Conservation (phyloP, 2,888 invertebrate species). For the Gisinianus flammeolus region DNA sequence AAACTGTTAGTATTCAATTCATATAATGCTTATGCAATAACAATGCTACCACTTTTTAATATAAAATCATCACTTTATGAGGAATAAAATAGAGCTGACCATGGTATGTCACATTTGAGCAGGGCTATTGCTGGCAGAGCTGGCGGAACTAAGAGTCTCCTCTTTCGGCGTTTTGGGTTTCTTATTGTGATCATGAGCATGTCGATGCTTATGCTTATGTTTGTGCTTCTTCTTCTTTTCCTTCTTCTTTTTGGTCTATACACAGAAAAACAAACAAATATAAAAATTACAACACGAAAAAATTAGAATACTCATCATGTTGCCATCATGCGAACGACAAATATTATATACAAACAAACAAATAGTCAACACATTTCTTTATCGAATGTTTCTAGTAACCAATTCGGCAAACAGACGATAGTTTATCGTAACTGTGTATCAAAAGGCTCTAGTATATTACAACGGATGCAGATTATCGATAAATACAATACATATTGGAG, state of each 20-base stretch:
- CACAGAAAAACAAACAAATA: constrained; percentile 19
- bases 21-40: not conserved
- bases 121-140: constrained; percentile 75
- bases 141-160: constrained; percentile 76
- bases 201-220: constrained; percentile 69
- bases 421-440: no score
- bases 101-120: constrained; percentile 58
- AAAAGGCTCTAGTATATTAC: no score
- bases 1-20: not conserved
- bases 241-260: constrained; percentile 72
- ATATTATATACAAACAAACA: not conserved
- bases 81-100: not conserved
- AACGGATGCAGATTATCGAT: no score
- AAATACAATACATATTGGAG: no score
- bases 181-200: constrained; percentile 67
- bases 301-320: constrained; percentile 23
- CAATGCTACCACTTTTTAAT: not conserved
- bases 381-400: not conserved
- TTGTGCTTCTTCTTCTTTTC: constrained; percentile 93
- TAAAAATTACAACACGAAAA: constrained; percentile 18
- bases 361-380: not conserved
- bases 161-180: constrained; percentile 67
- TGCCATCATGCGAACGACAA: not conserved
- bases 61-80: not conserved
- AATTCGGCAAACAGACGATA: no score